A percentile compares a stretch with the other conserved stretches of the same genome.
Conservation (phyloP, 2,888 invertebrate genomes). For the Stenurella melanura region DNA sequence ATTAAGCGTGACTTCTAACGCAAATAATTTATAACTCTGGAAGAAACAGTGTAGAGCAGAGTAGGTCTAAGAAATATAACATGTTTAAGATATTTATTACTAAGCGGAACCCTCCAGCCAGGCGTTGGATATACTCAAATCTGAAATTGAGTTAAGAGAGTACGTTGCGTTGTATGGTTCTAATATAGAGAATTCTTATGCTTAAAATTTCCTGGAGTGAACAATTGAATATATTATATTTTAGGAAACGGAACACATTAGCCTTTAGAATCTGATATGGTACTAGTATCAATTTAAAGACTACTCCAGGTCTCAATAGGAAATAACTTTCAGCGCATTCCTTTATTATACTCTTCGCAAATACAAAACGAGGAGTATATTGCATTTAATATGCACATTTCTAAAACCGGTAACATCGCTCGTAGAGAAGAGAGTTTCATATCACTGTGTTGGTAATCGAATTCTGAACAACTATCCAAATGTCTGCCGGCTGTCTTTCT, state of each 20-base stretch:
- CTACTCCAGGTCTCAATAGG: too few species aligned
- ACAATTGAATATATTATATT: slow-evolving; percentile 17
- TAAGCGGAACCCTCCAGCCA: slow-evolving; percentile 5
- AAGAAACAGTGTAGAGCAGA: slow-evolving; percentile 12
- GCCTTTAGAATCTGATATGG: too few species aligned
- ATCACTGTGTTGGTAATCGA: too few species aligned
- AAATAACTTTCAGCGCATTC: too few species aligned
- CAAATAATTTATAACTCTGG: slow-evolving; percentile 22
- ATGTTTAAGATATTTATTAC: slow-evolving; percentile 30
- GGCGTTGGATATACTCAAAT: slow-evolving; percentile 6
- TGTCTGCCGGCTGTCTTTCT: too few species aligned
- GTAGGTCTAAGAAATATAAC: slow-evolving; percentile 20
- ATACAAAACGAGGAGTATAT: too few species aligned
- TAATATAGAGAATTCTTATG: not conserved
- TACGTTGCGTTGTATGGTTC: not conserved
- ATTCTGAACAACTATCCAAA: too few species aligned
- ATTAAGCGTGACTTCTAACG: not conserved
- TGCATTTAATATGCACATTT: too few species aligned
- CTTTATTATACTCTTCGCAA: too few species aligned
- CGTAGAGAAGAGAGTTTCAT: too few species aligned
- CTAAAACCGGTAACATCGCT: too few species aligned
- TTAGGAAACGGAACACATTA: not conserved
- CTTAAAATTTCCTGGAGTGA: not conserved
- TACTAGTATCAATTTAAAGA: too few species aligned
- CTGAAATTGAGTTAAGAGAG: not conserved